Conservation (phyloP, 2,113 vertebrate species). For the Cyprinodon variegatus region DNA sequence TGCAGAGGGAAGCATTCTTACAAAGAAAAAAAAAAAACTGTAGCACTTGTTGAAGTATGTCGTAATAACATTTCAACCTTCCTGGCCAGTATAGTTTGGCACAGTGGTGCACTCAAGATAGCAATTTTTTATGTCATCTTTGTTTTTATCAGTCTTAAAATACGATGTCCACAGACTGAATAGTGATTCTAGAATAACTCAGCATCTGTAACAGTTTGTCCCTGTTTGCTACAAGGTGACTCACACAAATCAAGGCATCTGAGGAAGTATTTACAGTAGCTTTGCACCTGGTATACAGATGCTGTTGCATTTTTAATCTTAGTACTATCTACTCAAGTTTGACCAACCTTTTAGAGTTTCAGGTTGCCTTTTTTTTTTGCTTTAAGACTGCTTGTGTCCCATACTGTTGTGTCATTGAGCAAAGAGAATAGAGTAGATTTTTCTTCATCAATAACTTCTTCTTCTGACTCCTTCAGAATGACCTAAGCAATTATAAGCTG, state of each 20-base stretch:
- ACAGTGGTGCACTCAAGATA: neutral
- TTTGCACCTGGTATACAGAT: neutral
- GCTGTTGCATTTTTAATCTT: neutral
- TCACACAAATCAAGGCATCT: neutral
- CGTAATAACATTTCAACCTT: neutral
- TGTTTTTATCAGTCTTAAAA: neutral
- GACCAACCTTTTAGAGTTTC: neutral
- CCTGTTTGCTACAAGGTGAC: neutral
- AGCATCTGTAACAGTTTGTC: neutral
- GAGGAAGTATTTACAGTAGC: neutral
- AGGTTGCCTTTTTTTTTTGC: neutral
- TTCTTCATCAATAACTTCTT: no score
- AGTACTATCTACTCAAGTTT: no score
- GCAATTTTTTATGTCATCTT: neutral
- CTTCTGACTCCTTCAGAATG: no score
- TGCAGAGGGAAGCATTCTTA: neutral
- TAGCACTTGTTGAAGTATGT: neutral
- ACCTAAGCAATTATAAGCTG: no score
- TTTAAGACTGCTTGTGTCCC: neutral
- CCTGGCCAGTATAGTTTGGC: neutral
- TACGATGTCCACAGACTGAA: neutral
- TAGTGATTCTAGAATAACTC: neutral
- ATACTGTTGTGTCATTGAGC: neutral
- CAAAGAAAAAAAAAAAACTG: neutral
- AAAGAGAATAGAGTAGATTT: neutral